Conservation (phyloP, 2,888 invertebrate species). For the Myopa tessellatipennis region DNA sequence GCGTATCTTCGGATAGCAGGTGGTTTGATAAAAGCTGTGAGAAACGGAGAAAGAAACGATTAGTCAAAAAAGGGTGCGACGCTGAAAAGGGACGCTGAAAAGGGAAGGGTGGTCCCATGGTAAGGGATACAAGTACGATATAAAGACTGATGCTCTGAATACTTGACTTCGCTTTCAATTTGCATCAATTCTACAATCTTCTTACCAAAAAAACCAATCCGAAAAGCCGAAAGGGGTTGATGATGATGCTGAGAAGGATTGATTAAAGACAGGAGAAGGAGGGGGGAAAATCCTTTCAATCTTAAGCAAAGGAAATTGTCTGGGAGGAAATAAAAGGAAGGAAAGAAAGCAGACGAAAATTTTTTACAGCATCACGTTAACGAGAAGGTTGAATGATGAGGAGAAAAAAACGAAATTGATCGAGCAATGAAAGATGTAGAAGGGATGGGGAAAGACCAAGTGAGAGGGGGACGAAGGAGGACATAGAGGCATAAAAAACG, state of each 20-base stretch:
- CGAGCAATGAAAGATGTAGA: background rate
- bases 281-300: background rate
- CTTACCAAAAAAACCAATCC: background rate
- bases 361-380: conserved; percentile 12
- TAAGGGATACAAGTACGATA: background rate
- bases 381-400: background rate
- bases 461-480: background rate
- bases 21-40: background rate
- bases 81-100: background rate
- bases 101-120: too few species aligned
- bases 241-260: background rate
- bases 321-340: background rate
- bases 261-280: background rate
- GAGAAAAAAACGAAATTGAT: background rate
- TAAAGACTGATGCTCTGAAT: conserved; percentile 5
- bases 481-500: background rate
- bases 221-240: background rate
- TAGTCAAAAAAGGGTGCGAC: background rate
- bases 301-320: background rate
- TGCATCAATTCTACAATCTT: conserved; percentile 35
- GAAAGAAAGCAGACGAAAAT: background rate
- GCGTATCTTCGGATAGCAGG: background rate
- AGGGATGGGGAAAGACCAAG: background rate
- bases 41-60: background rate
- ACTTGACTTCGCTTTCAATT: conserved; percentile 32